phyloP scores from a whole-genome alignment of 2,888 invertebrate genomes.

The Nowickia ferox region DNA sequence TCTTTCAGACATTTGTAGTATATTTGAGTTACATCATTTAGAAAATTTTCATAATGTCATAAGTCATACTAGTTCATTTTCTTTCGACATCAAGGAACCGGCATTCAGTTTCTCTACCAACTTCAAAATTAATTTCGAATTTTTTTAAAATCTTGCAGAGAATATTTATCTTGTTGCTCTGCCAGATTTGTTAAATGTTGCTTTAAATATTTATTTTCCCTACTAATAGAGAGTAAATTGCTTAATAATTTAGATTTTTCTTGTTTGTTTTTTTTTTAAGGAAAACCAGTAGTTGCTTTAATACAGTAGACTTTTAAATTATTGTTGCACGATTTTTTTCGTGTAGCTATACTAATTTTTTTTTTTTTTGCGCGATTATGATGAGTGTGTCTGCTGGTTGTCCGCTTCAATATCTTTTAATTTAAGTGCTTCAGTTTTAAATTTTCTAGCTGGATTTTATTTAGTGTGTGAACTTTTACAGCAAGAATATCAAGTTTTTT shows the following conservation, averaged over 20 bases:
- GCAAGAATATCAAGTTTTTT: constrained; percentile 46
- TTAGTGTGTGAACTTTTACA: constrained; percentile 64
- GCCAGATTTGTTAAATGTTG: neutral
- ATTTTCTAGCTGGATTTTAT: constrained; percentile 27
- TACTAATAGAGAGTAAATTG: constrained; percentile 4
- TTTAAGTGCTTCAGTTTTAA: constrained; percentile 50
- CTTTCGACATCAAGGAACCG: too few relatives aligned
- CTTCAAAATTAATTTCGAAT: neutral
- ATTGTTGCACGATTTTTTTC: constrained; percentile 59
- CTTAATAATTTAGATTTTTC: constrained; percentile 12
- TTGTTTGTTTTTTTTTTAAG: neutral
- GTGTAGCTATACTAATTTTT: neutral
- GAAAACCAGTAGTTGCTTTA: constrained; percentile 51
- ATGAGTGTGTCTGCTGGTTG: constrained; percentile 29
- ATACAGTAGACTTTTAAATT: constrained; percentile 45
- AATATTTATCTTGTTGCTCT: neutral
- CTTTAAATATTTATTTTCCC: neutral
- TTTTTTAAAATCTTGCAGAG: neutral
- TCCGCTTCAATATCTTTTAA: constrained; percentile 29
- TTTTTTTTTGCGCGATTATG: constrained; percentile 31
- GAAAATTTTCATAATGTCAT: too few relatives aligned
- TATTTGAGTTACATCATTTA: too few relatives aligned
- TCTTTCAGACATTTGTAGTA: too few relatives aligned
- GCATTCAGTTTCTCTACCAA: neutral
- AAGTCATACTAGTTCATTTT: too few relatives aligned